These are phyloP conservation scores for Sphaerodactylus townsendi DNA, from an alignment of 2,113 vertebrate genomes.

Conservation along the genomic window DNA sequence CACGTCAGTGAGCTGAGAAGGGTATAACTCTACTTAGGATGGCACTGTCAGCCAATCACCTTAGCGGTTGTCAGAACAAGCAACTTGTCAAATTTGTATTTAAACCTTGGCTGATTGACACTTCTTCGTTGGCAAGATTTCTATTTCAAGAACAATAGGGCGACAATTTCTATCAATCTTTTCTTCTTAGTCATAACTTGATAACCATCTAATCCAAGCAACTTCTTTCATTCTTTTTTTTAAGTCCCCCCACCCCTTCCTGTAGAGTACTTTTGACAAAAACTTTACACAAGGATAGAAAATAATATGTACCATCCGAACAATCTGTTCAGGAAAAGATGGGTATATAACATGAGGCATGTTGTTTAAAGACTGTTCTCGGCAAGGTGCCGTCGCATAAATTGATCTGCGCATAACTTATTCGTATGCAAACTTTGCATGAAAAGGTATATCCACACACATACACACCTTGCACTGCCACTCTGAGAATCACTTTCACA, in stretches of 20 bases:
- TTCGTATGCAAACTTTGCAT: background rate
- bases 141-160: slow-evolving; percentile 70
- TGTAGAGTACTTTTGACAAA: slow-evolving; percentile 50
- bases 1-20: no score
- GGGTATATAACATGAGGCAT: slow-evolving; percentile 32
- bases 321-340: slow-evolving; percentile 36
- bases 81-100: slow-evolving; percentile 60
- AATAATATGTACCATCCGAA: slow-evolving; percentile 24
- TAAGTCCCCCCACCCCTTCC: slow-evolving; percentile 9
- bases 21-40: background rate
- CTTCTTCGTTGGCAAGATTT: slow-evolving; percentile 65
- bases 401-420: background rate
- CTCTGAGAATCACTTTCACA: background rate
- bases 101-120: slow-evolving; percentile 60
- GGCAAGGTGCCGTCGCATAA: background rate
- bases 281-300: slow-evolving; percentile 50
- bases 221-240: slow-evolving; percentile 54
- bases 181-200: slow-evolving; percentile 71
- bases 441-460: background rate
- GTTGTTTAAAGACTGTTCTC: background rate
- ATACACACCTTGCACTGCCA: background rate
- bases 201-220: slow-evolving; percentile 65
- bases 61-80: slow-evolving; percentile 50
- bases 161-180: slow-evolving; percentile 58
- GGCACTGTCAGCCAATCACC: slow-evolving; percentile 34